Evolutionary conservation across 2,113 vertebrate genomes (phyloP).

Genomic region (Rallus limicola): DNA sequence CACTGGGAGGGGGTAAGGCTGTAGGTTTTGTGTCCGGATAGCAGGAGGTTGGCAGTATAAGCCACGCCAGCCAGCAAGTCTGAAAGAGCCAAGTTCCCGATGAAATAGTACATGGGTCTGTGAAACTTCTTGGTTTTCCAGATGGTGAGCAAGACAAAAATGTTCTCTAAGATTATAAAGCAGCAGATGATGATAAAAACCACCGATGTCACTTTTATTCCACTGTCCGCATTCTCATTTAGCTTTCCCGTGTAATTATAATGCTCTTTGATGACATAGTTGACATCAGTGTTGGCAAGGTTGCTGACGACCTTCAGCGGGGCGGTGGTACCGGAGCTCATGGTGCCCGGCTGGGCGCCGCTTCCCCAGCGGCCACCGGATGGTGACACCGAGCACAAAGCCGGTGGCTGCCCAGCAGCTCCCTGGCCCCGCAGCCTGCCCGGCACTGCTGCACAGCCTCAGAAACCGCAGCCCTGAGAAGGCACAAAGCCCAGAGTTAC

Average conservation of each 20-base stretch:
- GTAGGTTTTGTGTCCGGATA: slow-evolving; percentile 94
- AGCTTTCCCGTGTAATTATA: slow-evolving; percentile 97
- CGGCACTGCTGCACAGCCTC: slow-evolving; percentile 17
- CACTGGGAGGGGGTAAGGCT: slow-evolving; percentile 90
- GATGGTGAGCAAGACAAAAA: slow-evolving; percentile 94
- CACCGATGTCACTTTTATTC: slow-evolving; percentile 86
- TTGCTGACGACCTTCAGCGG: slow-evolving; percentile 51
- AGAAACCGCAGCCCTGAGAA: slow-evolving; percentile 58
- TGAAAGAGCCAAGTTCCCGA: slow-evolving; percentile 96
- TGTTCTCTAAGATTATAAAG: slow-evolving; percentile 95
- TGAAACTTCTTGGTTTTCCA: slow-evolving; percentile 99
- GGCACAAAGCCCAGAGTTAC: slow-evolving; percentile 51
- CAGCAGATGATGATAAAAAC: slow-evolving; percentile 97
- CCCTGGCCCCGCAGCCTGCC: neutral
- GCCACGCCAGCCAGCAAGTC: slow-evolving; percentile 94
- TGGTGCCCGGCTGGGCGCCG: slow-evolving; percentile 31
- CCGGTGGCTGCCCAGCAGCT: neutral
- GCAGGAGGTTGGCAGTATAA: slow-evolving; percentile 91
- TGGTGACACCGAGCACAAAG: neutral
- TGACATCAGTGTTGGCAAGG: slow-evolving; percentile 77
- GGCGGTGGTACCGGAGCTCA: slow-evolving; percentile 67
- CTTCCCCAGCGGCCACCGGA: slow-evolving; percentile 57
- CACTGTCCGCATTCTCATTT: slow-evolving; percentile 76
- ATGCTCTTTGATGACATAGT: slow-evolving; percentile 88
- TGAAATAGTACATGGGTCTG: slow-evolving; percentile 99